Conservation (phyloP, 2,797 vertebrate genomes). For the Lagodon rhomboides region DNA sequence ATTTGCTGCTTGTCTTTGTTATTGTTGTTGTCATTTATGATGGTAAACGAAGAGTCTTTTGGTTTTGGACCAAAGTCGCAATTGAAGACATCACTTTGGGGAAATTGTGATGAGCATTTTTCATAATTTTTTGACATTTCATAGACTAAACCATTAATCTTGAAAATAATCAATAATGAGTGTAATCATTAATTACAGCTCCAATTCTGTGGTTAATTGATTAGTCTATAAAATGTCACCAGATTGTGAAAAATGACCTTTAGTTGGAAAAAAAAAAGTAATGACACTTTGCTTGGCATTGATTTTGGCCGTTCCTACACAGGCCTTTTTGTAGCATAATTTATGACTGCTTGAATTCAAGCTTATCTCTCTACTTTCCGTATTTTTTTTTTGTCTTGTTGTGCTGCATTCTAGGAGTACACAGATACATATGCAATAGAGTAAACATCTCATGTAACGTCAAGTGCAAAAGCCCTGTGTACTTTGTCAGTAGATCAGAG, state of each 20-base stretch:
- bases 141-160: too few relatives aligned
- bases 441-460: neutral
- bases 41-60: too few relatives aligned
- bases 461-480: neutral
- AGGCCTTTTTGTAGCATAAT: neutral
- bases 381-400: neutral
- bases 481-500: conserved; percentile 16
- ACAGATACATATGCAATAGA: neutral
- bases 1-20: too few relatives aligned
- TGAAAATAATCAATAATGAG: too few relatives aligned
- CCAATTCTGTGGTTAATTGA: too few relatives aligned
- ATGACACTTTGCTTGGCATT: neutral
- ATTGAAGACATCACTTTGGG: too few relatives aligned
- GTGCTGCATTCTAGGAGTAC: neutral
- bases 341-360: neutral
- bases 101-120: too few relatives aligned
- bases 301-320: conserved; percentile 3
- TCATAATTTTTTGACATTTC: too few relatives aligned
- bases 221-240: neutral
- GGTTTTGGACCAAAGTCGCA: too few relatives aligned
- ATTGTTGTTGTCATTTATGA: too few relatives aligned
- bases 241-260: neutral
- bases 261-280: too few relatives aligned
- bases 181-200: too few relatives aligned
- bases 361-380: conserved; percentile 3